Evolutionary conservation across 2,888 invertebrate genomes (phyloP).

Genomic region (Theristus sp.): DNA sequence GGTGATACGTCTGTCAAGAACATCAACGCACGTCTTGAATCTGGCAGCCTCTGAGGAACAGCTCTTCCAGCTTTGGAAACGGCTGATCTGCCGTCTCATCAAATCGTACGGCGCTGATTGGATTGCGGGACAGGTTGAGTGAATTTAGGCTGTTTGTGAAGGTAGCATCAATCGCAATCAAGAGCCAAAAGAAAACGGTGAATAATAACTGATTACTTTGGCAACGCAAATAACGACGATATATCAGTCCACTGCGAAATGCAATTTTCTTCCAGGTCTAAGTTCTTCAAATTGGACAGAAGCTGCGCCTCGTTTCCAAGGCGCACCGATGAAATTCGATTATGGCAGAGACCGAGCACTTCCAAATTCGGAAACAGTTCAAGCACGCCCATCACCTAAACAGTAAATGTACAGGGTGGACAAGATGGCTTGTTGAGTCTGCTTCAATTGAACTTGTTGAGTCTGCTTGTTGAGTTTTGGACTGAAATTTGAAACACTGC

Average conservation of each 20-base stretch:
- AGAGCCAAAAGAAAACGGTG: too few species aligned
- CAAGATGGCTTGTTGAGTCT: too few species aligned
- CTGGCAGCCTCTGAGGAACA: background rate
- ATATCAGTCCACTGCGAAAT: background rate
- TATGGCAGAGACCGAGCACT: background rate
- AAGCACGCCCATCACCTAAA: too few species aligned
- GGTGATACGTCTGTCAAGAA: background rate
- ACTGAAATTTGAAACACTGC: background rate
- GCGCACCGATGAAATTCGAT: background rate
- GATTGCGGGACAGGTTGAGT: background rate
- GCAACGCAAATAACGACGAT: background rate
- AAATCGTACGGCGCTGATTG: background rate
- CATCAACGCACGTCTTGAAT: background rate
- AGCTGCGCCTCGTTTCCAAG: background rate
- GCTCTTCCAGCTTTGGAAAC: background rate
- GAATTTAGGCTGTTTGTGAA: background rate
- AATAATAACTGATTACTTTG: background rate
- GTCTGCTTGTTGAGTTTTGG: background rate
- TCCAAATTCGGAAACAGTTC: background rate
- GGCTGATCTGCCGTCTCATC: background rate
- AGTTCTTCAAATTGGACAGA: background rate
- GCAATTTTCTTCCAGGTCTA: background rate
- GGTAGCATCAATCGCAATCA: too few species aligned
- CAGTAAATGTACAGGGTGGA: too few species aligned
- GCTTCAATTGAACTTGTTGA: too few species aligned